Evolutionary conservation across 37 sponge, comb jelly and placozoan genomes (phyloP), one percentile per base, ranked within the genome.

Genomic region (Ianthella basta): DNA sequence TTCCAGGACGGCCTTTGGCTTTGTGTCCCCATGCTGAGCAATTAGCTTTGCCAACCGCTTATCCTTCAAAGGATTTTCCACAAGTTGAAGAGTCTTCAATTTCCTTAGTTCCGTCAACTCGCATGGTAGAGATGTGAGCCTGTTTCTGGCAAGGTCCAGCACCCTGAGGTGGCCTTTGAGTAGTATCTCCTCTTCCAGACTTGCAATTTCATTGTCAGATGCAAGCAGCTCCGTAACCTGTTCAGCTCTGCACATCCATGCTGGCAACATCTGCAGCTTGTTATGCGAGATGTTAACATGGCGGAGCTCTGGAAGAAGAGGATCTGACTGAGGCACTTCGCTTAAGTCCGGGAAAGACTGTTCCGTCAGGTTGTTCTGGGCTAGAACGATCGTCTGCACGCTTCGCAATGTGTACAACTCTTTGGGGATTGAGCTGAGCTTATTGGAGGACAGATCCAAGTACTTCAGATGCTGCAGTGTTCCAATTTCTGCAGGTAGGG

Each of bases 1-100:
- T 70, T 96, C 97, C 64, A 96, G 79, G 0, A 96, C 92, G 3
- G 92, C 77, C 70, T 89, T 94, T 30, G 97, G 97, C 73, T 94
- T 94, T 29, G 85, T 85, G 23, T 87, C 80, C 15, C 97, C 97
- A 80, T 91, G 95, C 60, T 93, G 93, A 10, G 78, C 88, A 25
- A 96, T 75, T 12, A 96, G 81, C 65, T 96, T 96, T 54, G 87
- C 44, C 59, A 96, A 84, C 13, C 95, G 66, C 19, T 88, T 85
- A 66, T 96, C 97, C 32, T 66, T 39, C 5, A 96, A 40, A 25
- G 95, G 97, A 34, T 96, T 96, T 29, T 87, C 92, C 60, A 86
- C 90, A 1, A 94, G 82, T 3, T 40, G 54, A 39, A 96, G 54
- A 65, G 83, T 56, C 55, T 86, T 87, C 24, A 96, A 27, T 40